Evolutionary conservation across 2,888 invertebrate species (phyloP).

Genomic region (Drosophila robusta): DNA sequence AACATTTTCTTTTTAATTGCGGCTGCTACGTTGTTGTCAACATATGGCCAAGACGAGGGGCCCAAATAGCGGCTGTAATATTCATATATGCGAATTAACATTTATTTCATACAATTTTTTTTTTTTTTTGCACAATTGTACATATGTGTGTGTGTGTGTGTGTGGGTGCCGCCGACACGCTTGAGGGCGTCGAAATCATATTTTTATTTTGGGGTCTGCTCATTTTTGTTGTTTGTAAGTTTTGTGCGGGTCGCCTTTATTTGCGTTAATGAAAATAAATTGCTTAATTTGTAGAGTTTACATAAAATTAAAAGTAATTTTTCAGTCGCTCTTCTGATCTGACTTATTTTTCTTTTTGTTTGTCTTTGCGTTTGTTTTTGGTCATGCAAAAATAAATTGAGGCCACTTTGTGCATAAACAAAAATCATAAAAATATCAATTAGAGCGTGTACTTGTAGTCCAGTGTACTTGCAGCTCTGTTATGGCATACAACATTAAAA

Average conservation of each 20-base stretch:
- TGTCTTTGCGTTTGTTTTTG: constrained; percentile 15
- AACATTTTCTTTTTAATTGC: constrained; percentile 53
- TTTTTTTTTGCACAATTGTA: constrained; percentile 26
- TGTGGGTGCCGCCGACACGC: constrained; percentile 37
- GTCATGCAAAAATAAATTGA: constrained; percentile 8
- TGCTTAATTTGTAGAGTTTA: constrained; percentile 72
- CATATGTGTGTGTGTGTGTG: constrained; percentile 5
- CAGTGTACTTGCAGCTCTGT: constrained; percentile 1
- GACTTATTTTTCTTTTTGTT: constrained; percentile 10
- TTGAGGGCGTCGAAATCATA: constrained; percentile 61
- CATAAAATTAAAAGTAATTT: constrained; percentile 58
- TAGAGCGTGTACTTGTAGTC: constrained; percentile 21
- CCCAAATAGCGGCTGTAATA: constrained; percentile 11
- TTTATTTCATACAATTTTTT: constrained; percentile 5
- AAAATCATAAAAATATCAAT: constrained; percentile 39
- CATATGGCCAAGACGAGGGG: constrained; percentile 39
- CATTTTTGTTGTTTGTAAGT: constrained; percentile 11
- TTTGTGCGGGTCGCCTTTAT: constrained; percentile 49
- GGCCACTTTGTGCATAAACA: constrained; percentile 47
- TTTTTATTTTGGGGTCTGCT: constrained; percentile 20
- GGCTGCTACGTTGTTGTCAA: constrained; percentile 31
- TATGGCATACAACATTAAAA: constrained; percentile 20
- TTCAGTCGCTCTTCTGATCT: constrained; percentile 12
- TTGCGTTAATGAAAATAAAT: constrained; percentile 74
- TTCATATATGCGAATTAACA: constrained; percentile 29